Conservation (phyloP, 2,113 vertebrate species). For the Mesembrinibis cayennensis region DNA sequence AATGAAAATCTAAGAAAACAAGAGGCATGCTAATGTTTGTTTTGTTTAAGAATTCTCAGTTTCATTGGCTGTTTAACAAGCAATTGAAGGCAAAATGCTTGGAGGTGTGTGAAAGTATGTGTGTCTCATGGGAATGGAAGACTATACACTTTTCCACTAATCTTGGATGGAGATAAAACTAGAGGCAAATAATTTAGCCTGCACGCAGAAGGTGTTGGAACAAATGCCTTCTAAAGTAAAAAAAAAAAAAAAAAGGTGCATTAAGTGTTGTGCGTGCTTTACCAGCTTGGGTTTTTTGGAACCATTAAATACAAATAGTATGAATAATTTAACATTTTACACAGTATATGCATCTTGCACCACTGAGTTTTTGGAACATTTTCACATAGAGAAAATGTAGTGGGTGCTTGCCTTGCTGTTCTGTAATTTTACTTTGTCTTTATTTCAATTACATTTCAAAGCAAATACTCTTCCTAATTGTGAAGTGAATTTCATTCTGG, state of each 20-base stretch:
- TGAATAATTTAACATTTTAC: constrained; percentile 62
- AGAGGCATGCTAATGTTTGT: constrained; percentile 8
- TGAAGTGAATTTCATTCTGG: neutral
- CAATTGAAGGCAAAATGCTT: neutral
- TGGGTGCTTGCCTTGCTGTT: constrained; percentile 50
- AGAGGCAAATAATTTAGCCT: neutral
- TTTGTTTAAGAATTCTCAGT: constrained; percentile 44
- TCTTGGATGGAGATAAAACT: neutral
- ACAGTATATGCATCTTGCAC: constrained; percentile 46
- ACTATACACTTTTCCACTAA: neutral
- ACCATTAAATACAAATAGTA: constrained; percentile 51
- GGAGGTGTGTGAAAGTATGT: neutral
- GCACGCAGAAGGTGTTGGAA: neutral
- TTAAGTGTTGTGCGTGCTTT: constrained; percentile 2
- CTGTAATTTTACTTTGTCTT: constrained; percentile 36
- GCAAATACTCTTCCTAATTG: neutral
- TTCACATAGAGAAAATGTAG: constrained; percentile 23
- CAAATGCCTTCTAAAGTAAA: neutral
- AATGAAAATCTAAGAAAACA: constrained; percentile 37
- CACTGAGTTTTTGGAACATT: constrained; percentile 53
- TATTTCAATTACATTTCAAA: constrained; percentile 13
- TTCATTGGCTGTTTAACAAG: neutral
- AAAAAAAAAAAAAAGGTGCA: neutral
- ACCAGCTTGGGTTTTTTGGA: constrained; percentile 3
- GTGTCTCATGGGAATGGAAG: neutral